Base-by-base conservation (phyloP, 2,888 invertebrate species). In the Polydrusus pterygomalis region DNA sequence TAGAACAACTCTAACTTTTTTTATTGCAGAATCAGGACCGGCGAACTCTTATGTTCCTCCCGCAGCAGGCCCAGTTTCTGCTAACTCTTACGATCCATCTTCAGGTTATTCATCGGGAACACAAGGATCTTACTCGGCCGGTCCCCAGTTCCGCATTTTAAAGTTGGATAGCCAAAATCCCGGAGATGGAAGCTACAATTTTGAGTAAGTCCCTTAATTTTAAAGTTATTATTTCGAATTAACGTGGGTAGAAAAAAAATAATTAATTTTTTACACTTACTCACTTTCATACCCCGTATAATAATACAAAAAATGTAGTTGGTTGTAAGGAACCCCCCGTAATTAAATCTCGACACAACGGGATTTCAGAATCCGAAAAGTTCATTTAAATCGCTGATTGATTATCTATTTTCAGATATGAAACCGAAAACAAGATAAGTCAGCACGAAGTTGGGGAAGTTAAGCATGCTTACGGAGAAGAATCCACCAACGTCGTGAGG, bases 391-490 rank as follows among this genome's bases (percentile, higher is more conserved):
- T 25, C 25, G n/a, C n/a, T n/a, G n/a, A n/a, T n/a, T n/a, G n/a
- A n/a, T n/a, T n/a, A n/a, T 7, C 30, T 6, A 30, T 30, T 6
- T 34, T 2, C 8, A 65, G 95, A 92, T 89, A 94, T 93, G 85
- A 92, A 94, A 85, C 95, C 92, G 87, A 73, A 86, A 88, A 82
- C 74, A 80, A 77, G 60, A 84, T 84, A 45, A 74, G 73, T 18
- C 82, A 81, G 67, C 80, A 82, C 74, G 84, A 84, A 79, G 89
- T 91, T 49, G 95, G 95, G 17, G 92, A 93, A 71, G 87, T 94
- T 82, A 94, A 93, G 88, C 92, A 92, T 83, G 91, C 91, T 5
- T 13, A n/a, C 2, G 89, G 89, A 34, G 90, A 93, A 47, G 89
- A 93, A 3, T 92, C 94, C 79, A 86, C 90, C 0, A 89, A 88